A percentile compares a stretch with the other conserved stretches of the same genome.
These are phyloP conservation scores for Cladorhizidae sp. DNA, from an alignment of 37 sponge, comb jelly and placozoan species.

Conservation along the genomic window DNA sequence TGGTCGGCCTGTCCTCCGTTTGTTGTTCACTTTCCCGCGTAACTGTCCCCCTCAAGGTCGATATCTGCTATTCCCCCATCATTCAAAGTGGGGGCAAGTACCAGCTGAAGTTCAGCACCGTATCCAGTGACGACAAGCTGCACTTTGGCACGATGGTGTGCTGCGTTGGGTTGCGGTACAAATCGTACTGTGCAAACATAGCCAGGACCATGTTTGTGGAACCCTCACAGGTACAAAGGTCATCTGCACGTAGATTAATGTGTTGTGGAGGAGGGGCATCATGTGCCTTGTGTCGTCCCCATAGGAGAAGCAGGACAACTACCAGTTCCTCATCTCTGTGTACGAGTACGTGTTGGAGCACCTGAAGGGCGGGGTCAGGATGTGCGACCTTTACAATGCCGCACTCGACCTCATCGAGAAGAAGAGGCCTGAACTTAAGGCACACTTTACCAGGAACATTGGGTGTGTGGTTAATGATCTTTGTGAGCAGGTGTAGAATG, in stretches of 20 bases:
- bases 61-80: slow-evolving; percentile 93
- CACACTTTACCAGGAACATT: slow-evolving; percentile 67
- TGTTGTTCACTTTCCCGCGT: not conserved
- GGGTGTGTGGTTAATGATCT: no score
- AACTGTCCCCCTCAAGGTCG: no score
- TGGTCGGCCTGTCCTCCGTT: not conserved
- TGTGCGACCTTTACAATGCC: slow-evolving; percentile 78
- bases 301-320: slow-evolving; percentile 86
- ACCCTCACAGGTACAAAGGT: slow-evolving; percentile 73
- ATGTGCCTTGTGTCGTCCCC: not conserved
- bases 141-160: slow-evolving; percentile 92
- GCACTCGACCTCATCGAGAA: slow-evolving; percentile 51
- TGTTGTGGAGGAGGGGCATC: not conserved
- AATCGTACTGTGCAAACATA: slow-evolving; percentile 94
- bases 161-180: slow-evolving; percentile 88
- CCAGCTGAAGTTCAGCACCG: slow-evolving; percentile 94
- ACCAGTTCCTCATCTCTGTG: slow-evolving; percentile 76
- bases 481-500: no score
- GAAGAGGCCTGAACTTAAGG: slow-evolving; percentile 68
- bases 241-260: no score
- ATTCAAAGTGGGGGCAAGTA: slow-evolving; percentile 91
- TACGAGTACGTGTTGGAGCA: slow-evolving; percentile 68
- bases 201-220: slow-evolving; percentile 93
- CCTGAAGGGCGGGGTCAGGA: slow-evolving; percentile 60
- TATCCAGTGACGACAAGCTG: slow-evolving; percentile 83